Base-by-base conservation (phyloP, 2,888 invertebrate species). In the Bombylius discolor region DNA sequence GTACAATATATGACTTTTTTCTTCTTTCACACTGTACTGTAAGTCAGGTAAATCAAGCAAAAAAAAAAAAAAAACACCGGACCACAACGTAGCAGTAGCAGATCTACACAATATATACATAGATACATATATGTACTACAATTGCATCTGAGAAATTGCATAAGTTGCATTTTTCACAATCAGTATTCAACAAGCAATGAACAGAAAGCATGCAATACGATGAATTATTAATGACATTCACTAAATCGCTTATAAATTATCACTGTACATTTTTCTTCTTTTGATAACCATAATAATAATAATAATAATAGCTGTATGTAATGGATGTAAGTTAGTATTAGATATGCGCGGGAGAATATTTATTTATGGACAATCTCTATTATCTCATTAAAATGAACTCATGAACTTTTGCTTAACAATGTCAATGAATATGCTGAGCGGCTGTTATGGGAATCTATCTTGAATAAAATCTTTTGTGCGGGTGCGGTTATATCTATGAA, bases 191-290 rank as follows among this genome's bases (percentile, higher is more conserved):
- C 34, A 36, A 36, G 7, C 5, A 36, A 36, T 36, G 34, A 36
- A 36, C 8, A 36, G 8, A 36, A 5, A 36, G 8, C 8, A 36
- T 36, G 8, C 39, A 42, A 42, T 42, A 11, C 39, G 39, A 42
- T 42, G 56, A 56, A 56, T 56, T 56, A 56, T 56, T 50, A 56
- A 56, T 56, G 56, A 53, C 23, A 49, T 42, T 52, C 49, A 49
- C 32, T 44, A 53, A 56, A 53, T 53, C 49, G 39, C 56, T 47
- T 47, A 52, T 56, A 56, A 56, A 52, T 56, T 53, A 56, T 53
- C 52, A 36, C 50, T 12, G 46, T 36, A n/a, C 47, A 56, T 56
- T 36, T 49, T 49, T 42, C 33, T 48, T 36, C 42, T 53, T 47
- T 47, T 31, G 14, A 11, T 42, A 42, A 42, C 11, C 39, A 42